These are phyloP conservation scores for Agriotes lineatus DNA, from an alignment of 2,888 invertebrate species.

Conservation along the genomic window DNA sequence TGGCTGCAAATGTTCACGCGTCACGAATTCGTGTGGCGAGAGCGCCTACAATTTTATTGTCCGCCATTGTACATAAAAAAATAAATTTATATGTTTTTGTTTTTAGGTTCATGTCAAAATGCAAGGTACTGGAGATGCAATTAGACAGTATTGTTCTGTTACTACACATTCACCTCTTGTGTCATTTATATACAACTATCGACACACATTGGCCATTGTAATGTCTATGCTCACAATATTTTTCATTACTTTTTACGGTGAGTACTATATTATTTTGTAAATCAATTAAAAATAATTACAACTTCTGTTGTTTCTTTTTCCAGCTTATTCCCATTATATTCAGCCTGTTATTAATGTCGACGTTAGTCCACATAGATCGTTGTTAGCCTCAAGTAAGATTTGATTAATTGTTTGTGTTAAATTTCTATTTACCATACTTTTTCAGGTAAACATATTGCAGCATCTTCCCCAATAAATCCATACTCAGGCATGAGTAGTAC, in stretches of 20 bases:
- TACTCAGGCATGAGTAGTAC: background rate
- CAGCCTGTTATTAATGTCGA: constrained; percentile 63
- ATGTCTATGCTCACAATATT: constrained; percentile 58
- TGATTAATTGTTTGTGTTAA: too few relatives aligned
- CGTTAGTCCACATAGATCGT: constrained; percentile 49
- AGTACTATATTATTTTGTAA: constrained; percentile 26
- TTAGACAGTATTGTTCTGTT: constrained; percentile 36
- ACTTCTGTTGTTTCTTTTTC: constrained; percentile 50
- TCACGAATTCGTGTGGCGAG: too few relatives aligned
- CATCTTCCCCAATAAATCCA: background rate
- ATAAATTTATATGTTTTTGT: background rate
- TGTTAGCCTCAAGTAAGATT: constrained; percentile 25
- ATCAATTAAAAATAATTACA: too few relatives aligned
- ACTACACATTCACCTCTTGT: constrained; percentile 46
- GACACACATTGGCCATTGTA: constrained; percentile 48
- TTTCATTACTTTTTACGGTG: constrained; percentile 62
- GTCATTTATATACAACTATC: constrained; percentile 49
- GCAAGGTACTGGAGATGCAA: constrained; percentile 46
- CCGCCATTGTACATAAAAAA: too few relatives aligned
- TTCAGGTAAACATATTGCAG: background rate
- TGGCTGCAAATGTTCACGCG: too few relatives aligned
- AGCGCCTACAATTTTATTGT: too few relatives aligned
- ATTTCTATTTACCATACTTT: too few relatives aligned
- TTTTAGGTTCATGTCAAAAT: constrained; percentile 47
- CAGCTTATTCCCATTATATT: constrained; percentile 62